Evolutionary conservation across 2,888 invertebrate species (phyloP).

Genomic region (Tipula vernalis): DNA sequence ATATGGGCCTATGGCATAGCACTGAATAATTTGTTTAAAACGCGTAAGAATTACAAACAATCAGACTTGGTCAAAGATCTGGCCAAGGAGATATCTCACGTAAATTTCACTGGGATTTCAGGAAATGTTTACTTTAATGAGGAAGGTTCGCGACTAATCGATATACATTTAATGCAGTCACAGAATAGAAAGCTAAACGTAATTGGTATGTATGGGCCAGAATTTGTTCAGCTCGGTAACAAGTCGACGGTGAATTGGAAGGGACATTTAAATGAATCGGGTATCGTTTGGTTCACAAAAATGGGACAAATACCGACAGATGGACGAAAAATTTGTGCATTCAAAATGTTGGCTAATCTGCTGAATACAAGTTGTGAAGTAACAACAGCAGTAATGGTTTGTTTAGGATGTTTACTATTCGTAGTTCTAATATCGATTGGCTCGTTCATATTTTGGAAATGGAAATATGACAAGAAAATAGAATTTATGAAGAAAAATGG

Average conservation of each 20-base stretch:
- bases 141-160: slow-evolving; percentile 52
- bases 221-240: slow-evolving; percentile 28
- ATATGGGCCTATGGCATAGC: slow-evolving; percentile 70
- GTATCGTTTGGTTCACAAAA: slow-evolving; percentile 53
- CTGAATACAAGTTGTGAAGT: slow-evolving; percentile 60
- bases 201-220: slow-evolving; percentile 47
- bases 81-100: slow-evolving; percentile 38
- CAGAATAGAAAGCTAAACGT: slow-evolving; percentile 36
- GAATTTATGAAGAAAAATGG: slow-evolving; percentile 60
- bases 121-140: slow-evolving; percentile 56
- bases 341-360: slow-evolving; percentile 52
- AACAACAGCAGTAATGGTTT: slow-evolving; percentile 46
- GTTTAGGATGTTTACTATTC: slow-evolving; percentile 44
- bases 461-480: slow-evolving; percentile 54
- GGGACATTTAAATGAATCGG: slow-evolving; percentile 40
- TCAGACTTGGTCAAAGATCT: not conserved
- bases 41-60: not conserved
- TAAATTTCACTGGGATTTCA: slow-evolving; percentile 60
- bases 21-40: slow-evolving; percentile 45
- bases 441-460: slow-evolving; percentile 51
- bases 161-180: slow-evolving; percentile 49
- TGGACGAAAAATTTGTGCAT: slow-evolving; percentile 52
- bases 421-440: slow-evolving; percentile 43
- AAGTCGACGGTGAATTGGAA: slow-evolving; percentile 38
- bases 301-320: slow-evolving; percentile 44